These are phyloP conservation scores for Danionella cerebrum DNA, from an alignment of 2,113 vertebrate species.

Conservation along the genomic window DNA sequence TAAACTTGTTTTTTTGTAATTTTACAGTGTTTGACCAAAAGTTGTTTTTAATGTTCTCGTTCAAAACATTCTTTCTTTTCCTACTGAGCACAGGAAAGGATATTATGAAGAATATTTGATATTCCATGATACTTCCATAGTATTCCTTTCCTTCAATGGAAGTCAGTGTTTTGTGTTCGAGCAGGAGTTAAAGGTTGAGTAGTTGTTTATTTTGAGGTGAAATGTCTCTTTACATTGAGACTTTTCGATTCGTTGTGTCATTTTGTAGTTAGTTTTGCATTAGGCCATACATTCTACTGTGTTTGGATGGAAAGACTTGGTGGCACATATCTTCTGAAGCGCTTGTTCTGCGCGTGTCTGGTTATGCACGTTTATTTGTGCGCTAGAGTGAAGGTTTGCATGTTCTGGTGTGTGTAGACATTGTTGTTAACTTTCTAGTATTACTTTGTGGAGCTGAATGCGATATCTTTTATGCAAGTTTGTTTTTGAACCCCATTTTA, in stretches of 20 bases:
- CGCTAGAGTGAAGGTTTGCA: constrained; percentile 33
- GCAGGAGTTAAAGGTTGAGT: no score
- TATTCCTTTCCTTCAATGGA: no score
- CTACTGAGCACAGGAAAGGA: no score
- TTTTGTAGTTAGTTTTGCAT: constrained; percentile 23
- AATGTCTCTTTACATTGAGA: no score
- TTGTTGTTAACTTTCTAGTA: constrained; percentile 56
- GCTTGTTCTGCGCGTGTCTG: constrained; percentile 37
- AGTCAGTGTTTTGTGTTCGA: no score
- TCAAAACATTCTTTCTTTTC: no score
- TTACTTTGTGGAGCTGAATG: constrained; percentile 57
- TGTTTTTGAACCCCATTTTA: constrained; percentile 46
- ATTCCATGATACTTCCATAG: no score
- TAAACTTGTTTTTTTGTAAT: constrained; percentile 53
- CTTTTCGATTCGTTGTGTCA: constrained; percentile 24
- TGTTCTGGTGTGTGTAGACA: constrained; percentile 33
- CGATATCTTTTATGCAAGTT: constrained; percentile 40
- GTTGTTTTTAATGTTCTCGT: constrained; percentile 10
- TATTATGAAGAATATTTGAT: no score
- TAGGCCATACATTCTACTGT: constrained; percentile 30
- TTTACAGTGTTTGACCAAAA: constrained; percentile 11
- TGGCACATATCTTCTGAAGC: constrained; percentile 54
- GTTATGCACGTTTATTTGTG: constrained; percentile 37
- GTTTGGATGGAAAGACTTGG: constrained; percentile 47
- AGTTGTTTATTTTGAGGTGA: no score